Conservation (phyloP, 2,113 vertebrate genomes). For the Semicossyphus pulcher region DNA sequence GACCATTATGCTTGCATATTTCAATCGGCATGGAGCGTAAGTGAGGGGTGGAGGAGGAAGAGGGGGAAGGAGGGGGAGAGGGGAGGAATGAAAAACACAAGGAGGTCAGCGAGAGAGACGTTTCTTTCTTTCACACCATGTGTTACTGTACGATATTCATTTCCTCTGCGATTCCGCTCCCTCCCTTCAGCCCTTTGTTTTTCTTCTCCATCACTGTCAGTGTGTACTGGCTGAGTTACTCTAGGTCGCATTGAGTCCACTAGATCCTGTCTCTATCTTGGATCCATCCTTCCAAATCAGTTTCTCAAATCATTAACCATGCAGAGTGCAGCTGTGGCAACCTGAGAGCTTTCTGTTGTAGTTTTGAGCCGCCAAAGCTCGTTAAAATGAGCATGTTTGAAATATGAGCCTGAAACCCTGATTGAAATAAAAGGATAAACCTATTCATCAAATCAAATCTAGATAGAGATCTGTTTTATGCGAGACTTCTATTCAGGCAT, state of each 20-base stretch:
- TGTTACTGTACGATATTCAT: conserved; percentile 79
- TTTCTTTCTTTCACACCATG: conserved; percentile 79
- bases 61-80: conserved; percentile 29
- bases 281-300: conserved; percentile 60
- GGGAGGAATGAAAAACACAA: conserved; percentile 75
- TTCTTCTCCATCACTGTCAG: conserved; percentile 73
- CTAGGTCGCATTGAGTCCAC: conserved; percentile 70
- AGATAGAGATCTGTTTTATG: conserved; percentile 38
- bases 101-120: conserved; percentile 69
- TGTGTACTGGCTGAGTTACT: conserved; percentile 61
- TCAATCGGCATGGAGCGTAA: conserved; percentile 57
- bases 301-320: conserved; percentile 67
- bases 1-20: conserved; percentile 77
- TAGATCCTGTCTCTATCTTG: conserved; percentile 63
- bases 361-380: conserved; percentile 60
- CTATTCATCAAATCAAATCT: conserved; percentile 52
- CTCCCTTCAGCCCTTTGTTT: conserved; percentile 67
- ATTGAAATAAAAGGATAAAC: conserved; percentile 57
- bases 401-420: conserved; percentile 57
- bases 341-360: conserved; percentile 60
- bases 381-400: conserved; percentile 73
- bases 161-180: conserved; percentile 70
- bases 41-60: conserved; percentile 52
- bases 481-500: conserved; percentile 33
- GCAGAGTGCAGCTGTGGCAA: conserved; percentile 73